Conservation (phyloP, 1,140 invertebrate genomes). For the Ditylenchus dipsaci region DNA sequence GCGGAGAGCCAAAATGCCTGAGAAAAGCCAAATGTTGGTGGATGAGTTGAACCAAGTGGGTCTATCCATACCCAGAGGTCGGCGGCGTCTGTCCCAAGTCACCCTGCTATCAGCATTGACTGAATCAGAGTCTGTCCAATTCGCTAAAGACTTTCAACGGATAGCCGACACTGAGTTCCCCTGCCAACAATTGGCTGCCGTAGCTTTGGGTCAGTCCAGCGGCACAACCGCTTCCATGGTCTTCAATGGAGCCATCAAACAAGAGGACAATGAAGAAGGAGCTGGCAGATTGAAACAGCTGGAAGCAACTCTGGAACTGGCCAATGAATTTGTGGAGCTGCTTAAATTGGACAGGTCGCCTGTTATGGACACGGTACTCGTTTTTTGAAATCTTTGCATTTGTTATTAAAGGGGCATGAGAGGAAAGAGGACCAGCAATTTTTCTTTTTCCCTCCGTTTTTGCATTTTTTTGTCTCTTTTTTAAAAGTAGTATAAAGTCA, state of each 20-base stretch:
- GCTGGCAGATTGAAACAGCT: slow-evolving; percentile 17
- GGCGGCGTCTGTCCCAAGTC: slow-evolving; percentile 36
- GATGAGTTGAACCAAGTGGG: slow-evolving; percentile 40
- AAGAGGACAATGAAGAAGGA: background rate
- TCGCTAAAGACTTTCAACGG: slow-evolving; percentile 39
- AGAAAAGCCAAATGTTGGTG: slow-evolving; percentile 42
- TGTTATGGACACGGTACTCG: slow-evolving; percentile 32
- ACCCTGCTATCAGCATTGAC: slow-evolving; percentile 48
- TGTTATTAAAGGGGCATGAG: too few relatives aligned
- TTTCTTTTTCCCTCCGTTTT: too few relatives aligned
- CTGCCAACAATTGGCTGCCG: slow-evolving; percentile 25
- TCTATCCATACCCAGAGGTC: slow-evolving; percentile 42
- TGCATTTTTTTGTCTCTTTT: too few relatives aligned
- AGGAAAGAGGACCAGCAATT: too few relatives aligned
- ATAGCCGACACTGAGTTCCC: slow-evolving; percentile 47
- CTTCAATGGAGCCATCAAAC: background rate
- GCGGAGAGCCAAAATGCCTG: slow-evolving; percentile 46
- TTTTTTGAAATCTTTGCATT: too few relatives aligned
- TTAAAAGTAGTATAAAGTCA: too few relatives aligned
- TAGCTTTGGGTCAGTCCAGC: background rate
- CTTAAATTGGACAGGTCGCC: slow-evolving; percentile 29
- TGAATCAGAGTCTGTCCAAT: slow-evolving; percentile 38
- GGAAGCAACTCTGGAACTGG: slow-evolving; percentile 4
- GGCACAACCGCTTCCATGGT: background rate
- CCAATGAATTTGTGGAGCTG: slow-evolving; percentile 28